phyloP scores from a whole-genome alignment of 2,888 invertebrate species.

The Nematopogon swammerdamellus region DNA sequence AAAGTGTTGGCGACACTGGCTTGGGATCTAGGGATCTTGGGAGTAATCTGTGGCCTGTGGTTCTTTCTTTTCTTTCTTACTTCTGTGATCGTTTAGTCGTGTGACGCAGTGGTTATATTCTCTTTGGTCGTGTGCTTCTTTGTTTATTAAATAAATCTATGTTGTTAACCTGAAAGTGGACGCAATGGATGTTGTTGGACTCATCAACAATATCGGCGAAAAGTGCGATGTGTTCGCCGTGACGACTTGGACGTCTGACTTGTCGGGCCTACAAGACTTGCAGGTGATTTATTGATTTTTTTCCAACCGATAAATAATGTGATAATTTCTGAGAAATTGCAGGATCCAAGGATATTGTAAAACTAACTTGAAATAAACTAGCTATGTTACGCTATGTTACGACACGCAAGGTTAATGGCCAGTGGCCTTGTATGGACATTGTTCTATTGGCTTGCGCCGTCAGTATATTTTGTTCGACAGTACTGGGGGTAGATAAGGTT shows the following conservation, averaged over 20 bases:
- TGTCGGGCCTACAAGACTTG: slow-evolving; percentile 49
- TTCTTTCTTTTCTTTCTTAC: too few relatives aligned
- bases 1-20: too few relatives aligned
- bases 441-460: not conserved
- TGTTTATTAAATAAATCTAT: too few relatives aligned
- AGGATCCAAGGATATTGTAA: not conserved
- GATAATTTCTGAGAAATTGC: not conserved
- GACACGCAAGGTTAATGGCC: not conserved
- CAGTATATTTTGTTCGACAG: too few relatives aligned
- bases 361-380: not conserved
- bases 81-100: too few relatives aligned
- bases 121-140: too few relatives aligned
- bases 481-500: too few relatives aligned
- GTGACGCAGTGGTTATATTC: too few relatives aligned
- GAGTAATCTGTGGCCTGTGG: too few relatives aligned
- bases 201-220: slow-evolving; percentile 42
- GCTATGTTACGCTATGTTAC: not conserved
- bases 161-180: too few relatives aligned
- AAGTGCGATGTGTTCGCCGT: slow-evolving; percentile 48
- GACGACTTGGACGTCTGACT: slow-evolving; percentile 47
- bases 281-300: slow-evolving; percentile 38
- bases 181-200: slow-evolving; percentile 42
- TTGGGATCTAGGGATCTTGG: too few relatives aligned
- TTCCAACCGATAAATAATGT: slow-evolving; percentile 1
- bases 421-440: not conserved